phyloP scores from a whole-genome alignment of 2,797 vertebrate species.

The Onychomys leucogaster region DNA sequence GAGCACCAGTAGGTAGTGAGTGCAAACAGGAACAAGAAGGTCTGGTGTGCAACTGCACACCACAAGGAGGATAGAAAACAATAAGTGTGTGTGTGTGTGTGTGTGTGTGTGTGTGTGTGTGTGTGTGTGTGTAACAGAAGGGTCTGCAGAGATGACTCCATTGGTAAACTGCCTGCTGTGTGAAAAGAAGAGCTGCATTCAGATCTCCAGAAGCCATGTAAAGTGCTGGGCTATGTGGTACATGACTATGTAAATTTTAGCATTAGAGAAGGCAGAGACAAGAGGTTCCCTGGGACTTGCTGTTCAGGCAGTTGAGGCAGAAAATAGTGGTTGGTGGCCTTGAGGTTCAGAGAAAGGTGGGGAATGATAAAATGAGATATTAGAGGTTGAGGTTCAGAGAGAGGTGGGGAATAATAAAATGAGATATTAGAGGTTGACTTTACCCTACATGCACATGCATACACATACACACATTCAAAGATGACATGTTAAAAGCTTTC shows the following conservation, averaged over 20 bases:
- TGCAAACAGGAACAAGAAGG: not conserved
- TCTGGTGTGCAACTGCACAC: rapidly evolving
- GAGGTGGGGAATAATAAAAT: not conserved
- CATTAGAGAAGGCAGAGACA: no score
- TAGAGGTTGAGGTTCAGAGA: no score
- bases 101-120: no score
- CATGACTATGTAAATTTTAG: not conserved
- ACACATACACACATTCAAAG: not conserved
- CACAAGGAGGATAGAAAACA: not conserved
- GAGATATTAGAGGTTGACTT: not conserved
- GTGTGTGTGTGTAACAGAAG: not conserved
- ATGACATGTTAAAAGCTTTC: not conserved
- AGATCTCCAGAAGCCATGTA: not conserved
- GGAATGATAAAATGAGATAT: no score
- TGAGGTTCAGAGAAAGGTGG: not conserved
- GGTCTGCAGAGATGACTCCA: not conserved
- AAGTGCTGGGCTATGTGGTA: not conserved
- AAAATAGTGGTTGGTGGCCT: not conserved
- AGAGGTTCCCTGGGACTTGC: not conserved
- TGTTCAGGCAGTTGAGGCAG: not conserved
- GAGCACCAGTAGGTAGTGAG: not conserved
- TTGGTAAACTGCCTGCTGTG: no score
- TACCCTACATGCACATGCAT: no score
- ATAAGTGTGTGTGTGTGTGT: no score
- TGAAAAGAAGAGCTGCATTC: not conserved